Evolutionary conservation across 2,888 invertebrate genomes (phyloP).

Genomic region (Tholera decimalis): DNA sequence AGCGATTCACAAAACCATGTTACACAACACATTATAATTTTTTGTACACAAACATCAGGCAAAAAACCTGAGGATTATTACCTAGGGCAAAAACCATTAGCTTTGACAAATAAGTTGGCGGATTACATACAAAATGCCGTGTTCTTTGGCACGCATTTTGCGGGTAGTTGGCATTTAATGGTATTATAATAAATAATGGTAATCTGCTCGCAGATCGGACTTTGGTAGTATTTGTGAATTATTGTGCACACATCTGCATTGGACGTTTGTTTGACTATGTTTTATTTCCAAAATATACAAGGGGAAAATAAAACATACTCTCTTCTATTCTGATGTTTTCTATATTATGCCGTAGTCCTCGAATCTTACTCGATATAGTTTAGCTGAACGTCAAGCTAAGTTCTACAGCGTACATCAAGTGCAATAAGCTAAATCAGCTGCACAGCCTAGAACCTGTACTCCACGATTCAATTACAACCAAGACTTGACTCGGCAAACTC

Average conservation of each 20-base stretch:
- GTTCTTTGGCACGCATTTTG: conserved; percentile 72
- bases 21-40: conserved; percentile 80
- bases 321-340: neutral
- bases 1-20: conserved; percentile 80
- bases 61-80: conserved; percentile 80
- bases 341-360: neutral
- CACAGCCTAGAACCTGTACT: neutral
- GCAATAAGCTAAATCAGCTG: neutral
- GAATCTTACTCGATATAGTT: no score
- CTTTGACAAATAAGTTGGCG: conserved; percentile 81
- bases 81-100: conserved; percentile 75
- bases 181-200: conserved; percentile 69
- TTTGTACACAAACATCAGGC: conserved; percentile 76
- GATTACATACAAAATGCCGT: conserved; percentile 78
- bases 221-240: conserved; percentile 72
- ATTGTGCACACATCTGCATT: conserved; percentile 57
- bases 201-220: conserved; percentile 59
- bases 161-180: conserved; percentile 72
- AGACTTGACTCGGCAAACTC: neutral
- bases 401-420: no score
- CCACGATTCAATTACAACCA: conserved; percentile 24
- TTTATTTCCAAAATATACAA: neutral
- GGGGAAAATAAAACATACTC: neutral
- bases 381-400: no score
- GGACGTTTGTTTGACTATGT: conserved; percentile 4